Evolutionary conservation across 2,113 vertebrate species (phyloP).

Genomic region (Mystacornis crossleyi): DNA sequence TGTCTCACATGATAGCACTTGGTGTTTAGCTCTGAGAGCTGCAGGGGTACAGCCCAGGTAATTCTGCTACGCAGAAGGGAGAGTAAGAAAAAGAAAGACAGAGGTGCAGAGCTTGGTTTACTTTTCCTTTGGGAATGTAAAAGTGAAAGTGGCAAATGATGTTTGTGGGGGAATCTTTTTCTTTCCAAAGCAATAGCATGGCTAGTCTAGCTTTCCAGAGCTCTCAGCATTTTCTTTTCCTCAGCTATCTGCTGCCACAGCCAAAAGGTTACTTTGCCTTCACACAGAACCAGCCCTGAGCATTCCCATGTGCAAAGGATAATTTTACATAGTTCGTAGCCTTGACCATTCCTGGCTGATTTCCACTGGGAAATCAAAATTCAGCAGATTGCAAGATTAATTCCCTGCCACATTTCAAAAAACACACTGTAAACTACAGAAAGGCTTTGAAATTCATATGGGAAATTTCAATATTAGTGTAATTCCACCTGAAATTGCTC

Average conservation of each 20-base stretch:
- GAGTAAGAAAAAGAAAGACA: not conserved
- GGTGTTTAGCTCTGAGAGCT: not conserved
- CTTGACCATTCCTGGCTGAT: constrained; percentile 2
- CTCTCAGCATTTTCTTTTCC: not conserved
- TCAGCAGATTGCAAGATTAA: constrained; percentile 8
- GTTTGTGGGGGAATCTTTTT: not conserved
- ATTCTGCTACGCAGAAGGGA: accelerated
- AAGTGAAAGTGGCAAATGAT: not conserved
- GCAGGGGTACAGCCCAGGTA: accelerated
- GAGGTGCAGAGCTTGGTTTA: not conserved
- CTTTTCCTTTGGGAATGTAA: not conserved
- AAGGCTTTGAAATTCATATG: constrained; percentile 1
- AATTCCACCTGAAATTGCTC: not conserved
- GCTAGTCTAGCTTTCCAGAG: not conserved
- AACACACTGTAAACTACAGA: not conserved
- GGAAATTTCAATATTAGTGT: not conserved
- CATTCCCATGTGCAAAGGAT: not conserved
- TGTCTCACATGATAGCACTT: not conserved
- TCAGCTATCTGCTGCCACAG: not conserved
- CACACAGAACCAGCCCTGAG: not conserved
- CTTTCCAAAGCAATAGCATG: not conserved
- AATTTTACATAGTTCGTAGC: not conserved
- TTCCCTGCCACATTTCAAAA: constrained; percentile 27
- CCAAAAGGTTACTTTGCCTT: not conserved
- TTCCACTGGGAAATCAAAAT: constrained; percentile 64